A percentile compares a stretch with the other conserved stretches of the same genome.
Evolutionary conservation across 2,888 invertebrate species (phyloP).

Genomic region (Chrysina gloriosa): DNA sequence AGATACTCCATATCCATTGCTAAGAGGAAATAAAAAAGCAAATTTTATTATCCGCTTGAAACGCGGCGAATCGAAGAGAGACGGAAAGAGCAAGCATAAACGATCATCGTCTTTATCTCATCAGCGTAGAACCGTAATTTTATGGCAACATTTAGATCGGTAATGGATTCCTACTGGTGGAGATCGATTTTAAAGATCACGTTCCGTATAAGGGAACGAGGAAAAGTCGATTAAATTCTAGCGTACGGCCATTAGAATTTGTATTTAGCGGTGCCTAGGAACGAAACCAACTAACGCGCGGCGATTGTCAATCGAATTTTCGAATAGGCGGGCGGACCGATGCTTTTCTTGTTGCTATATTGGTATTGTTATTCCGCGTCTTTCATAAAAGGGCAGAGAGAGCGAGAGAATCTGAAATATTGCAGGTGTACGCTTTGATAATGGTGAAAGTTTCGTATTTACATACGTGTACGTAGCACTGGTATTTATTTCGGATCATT

Average conservation of each 20-base stretch:
- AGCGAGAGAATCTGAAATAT: constrained; percentile 7
- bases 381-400: neutral
- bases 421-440: constrained; percentile 5
- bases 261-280: constrained; percentile 30
- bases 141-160: constrained; percentile 37
- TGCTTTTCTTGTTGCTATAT: constrained; percentile 10
- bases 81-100: constrained; percentile 14
- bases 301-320: constrained; percentile 25
- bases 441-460: constrained; percentile 26
- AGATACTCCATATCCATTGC: constrained; percentile 6
- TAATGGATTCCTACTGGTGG: constrained; percentile 35
- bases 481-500: neutral
- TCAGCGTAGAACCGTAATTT: constrained; percentile 37
- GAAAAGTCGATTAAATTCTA: constrained; percentile 36
- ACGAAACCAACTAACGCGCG: neutral
- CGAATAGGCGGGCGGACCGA: constrained; percentile 23
- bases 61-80: constrained; percentile 1
- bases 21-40: constrained; percentile 32
- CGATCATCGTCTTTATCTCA: constrained; percentile 36
- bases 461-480: neutral
- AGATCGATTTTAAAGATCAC: constrained; percentile 40
- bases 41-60: constrained; percentile 28
- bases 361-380: neutral
- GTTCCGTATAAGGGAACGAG: constrained; percentile 38
- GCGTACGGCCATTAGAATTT: constrained; percentile 23